Percentiles rank a stretch among this genome's conserved stretches.
Evolutionary conservation across 2,888 invertebrate species (phyloP).

Genomic region (Bugula neritina): DNA sequence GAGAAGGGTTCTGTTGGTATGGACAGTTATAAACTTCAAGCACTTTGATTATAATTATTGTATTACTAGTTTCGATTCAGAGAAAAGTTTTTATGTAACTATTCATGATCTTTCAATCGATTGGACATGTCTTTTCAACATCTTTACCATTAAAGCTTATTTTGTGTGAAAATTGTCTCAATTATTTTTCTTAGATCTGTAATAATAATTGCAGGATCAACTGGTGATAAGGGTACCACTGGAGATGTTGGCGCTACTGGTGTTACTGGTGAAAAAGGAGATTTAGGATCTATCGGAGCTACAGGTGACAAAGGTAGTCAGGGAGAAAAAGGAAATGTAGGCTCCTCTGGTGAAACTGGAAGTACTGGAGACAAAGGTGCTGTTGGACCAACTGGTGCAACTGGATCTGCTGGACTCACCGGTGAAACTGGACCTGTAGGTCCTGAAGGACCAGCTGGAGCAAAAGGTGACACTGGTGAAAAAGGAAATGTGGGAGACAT

Average conservation of each 20-base stretch:
- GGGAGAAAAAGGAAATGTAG: conserved; percentile 29
- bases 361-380: conserved; percentile 25
- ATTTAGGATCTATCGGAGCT: conserved; percentile 22
- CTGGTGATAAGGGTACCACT: background rate
- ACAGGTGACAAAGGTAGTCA: conserved; percentile 28
- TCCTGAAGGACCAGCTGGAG: conserved; percentile 28
- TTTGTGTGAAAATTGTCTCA: too few species aligned
- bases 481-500: background rate
- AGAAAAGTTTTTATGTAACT: too few species aligned
- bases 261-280: background rate
- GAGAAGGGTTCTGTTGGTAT: background rate
- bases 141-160: too few species aligned
- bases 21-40: background rate
- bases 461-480: conserved; percentile 18
- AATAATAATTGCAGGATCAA: background rate
- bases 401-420: conserved; percentile 28
- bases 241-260: background rate
- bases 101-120: too few species aligned
- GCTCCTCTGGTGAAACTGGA: conserved; percentile 28
- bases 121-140: too few species aligned
- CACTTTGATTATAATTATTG: background rate
- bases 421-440: conserved; percentile 25
- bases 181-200: too few species aligned
- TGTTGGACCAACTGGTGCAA: conserved; percentile 27
- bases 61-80: too few species aligned